phyloP scores from a whole-genome alignment of 1,140 invertebrate species.

The Drosophila willistoni region DNA sequence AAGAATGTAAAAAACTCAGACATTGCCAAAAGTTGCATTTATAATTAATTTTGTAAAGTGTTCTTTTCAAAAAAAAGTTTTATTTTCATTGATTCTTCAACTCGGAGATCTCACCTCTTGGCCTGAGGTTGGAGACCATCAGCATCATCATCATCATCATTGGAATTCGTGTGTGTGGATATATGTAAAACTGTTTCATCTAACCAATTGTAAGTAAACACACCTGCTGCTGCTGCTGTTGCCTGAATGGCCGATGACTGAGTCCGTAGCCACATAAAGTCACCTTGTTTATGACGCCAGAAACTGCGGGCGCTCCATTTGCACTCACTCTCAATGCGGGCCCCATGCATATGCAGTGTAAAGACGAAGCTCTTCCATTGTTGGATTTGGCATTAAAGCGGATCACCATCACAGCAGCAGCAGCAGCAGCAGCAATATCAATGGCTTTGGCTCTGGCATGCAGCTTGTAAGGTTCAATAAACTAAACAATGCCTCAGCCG shows the following conservation, averaged over 20 bases:
- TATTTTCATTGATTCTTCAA: not conserved
- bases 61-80: not conserved
- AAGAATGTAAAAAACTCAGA: too few relatives aligned
- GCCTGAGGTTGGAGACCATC: not conserved
- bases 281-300: conserved; percentile 70
- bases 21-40: too few relatives aligned
- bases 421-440: conserved; percentile 36
- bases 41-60: too few relatives aligned
- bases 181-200: conserved; percentile 12
- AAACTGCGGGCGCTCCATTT: conserved; percentile 73
- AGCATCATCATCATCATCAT: conserved; percentile 42
- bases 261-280: conserved; percentile 66
- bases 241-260: conserved; percentile 19
- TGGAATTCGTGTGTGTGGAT: not conserved
- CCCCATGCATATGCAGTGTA: conserved; percentile 16
- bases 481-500: conserved; percentile 61
- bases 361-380: conserved; percentile 18
- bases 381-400: conserved; percentile 66
- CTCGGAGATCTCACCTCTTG: conserved; percentile 15
- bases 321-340: conserved; percentile 42
- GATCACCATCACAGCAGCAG: conserved; percentile 31
- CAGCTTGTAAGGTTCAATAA: conserved; percentile 67
- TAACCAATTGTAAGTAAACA: conserved; percentile 32
- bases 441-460: conserved; percentile 12
- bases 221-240: conserved; percentile 46